Evolutionary conservation across 1,140 invertebrate species (phyloP).

Genomic region (Fopius arisanus): DNA sequence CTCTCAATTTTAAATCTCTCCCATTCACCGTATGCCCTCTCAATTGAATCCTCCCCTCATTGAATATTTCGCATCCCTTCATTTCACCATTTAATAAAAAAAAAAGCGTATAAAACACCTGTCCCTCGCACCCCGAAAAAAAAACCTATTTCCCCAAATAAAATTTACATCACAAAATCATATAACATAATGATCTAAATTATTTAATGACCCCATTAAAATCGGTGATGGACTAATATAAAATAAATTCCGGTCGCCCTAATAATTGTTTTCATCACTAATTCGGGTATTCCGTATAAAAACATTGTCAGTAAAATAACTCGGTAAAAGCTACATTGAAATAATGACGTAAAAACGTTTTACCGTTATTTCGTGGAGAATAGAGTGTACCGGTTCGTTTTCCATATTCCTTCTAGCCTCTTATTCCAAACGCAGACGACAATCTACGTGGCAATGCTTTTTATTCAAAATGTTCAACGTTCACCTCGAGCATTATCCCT

Average conservation of each 20-base stretch:
- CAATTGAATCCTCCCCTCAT: neutral
- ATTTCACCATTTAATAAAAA: neutral
- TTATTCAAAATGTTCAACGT: neutral
- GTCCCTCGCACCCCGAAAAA: too few species aligned
- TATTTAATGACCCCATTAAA: too few species aligned
- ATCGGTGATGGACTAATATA: too few species aligned
- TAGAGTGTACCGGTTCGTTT: conserved; percentile 4
- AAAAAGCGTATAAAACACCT: too few species aligned
- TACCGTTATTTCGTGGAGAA: neutral
- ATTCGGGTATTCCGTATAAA: too few species aligned
- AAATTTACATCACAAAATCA: too few species aligned
- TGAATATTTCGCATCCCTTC: neutral
- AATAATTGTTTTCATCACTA: too few species aligned
- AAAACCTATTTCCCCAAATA: neutral
- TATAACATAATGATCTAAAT: too few species aligned
- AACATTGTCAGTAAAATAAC: too few species aligned
- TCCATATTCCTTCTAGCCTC: neutral
- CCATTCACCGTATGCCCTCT: neutral
- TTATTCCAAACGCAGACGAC: neutral
- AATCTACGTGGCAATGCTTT: conserved; percentile 3
- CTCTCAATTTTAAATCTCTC: too few species aligned
- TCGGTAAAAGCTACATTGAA: neutral
- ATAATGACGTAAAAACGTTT: neutral
- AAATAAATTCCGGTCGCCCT: too few species aligned
- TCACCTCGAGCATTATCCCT: neutral